phyloP scores from a whole-genome alignment of 2,888 invertebrate genomes.

The Rhimphoctona megacephalus region DNA sequence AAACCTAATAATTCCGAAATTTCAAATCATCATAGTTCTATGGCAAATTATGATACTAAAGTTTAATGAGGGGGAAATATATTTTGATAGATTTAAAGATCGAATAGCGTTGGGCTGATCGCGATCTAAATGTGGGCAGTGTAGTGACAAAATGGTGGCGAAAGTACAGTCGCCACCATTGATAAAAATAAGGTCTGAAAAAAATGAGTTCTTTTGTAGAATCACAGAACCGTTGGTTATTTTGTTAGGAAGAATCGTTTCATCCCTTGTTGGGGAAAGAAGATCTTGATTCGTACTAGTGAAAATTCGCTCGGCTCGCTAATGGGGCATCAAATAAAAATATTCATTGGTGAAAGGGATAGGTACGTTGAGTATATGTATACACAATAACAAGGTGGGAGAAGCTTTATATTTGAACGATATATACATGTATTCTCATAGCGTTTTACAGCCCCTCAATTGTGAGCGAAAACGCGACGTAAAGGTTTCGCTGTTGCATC shows the following conservation, averaged over 20 bases:
- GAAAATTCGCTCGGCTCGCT: slow-evolving; percentile 64
- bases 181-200: not conserved
- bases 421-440: slow-evolving; percentile 36
- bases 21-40: not conserved
- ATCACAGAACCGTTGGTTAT: slow-evolving; percentile 1
- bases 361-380: slow-evolving; percentile 34
- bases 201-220: slow-evolving; percentile 15
- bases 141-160: not conserved
- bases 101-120: not conserved
- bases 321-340: slow-evolving; percentile 81
- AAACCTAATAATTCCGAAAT: not conserved
- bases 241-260: slow-evolving; percentile 38
- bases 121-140: slow-evolving; percentile 19
- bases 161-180: no score
- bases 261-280: slow-evolving; percentile 22
- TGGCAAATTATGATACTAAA: no score
- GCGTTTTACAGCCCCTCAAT: slow-evolving; percentile 59
- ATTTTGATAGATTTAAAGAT: not conserved
- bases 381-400: slow-evolving; percentile 43
- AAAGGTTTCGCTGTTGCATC: slow-evolving; percentile 73
- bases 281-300: slow-evolving; percentile 39
- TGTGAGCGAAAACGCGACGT: slow-evolving; percentile 74
- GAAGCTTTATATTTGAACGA: slow-evolving; percentile 41
- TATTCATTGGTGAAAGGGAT: slow-evolving; percentile 77
- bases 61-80: no score